Percentiles rank a stretch among this genome's conserved stretches.
These are phyloP conservation scores for Agrypnia vestita DNA, from an alignment of 1,140 invertebrate species.

Conservation along the genomic window DNA sequence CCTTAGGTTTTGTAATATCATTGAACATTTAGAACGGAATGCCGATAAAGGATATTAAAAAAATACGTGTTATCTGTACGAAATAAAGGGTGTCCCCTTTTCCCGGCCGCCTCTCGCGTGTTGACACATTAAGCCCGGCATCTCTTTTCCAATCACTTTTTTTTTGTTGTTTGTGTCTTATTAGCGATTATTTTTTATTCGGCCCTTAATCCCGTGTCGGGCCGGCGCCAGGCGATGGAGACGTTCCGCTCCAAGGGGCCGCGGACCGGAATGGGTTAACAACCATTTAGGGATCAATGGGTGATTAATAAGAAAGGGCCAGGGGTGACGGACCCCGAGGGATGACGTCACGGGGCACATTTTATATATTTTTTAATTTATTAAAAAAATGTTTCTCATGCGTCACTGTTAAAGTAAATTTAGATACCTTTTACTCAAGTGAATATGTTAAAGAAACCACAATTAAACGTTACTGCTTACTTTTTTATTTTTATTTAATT, in stretches of 20 bases:
- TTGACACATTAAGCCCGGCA: conserved; percentile 31
- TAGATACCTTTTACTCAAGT: too few species aligned
- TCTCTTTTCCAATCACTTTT: conserved; percentile 32
- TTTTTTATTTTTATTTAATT: too few species aligned
- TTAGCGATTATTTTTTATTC: conserved; percentile 35
- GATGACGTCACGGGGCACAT: not conserved
- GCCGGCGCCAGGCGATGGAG: conserved; percentile 47
- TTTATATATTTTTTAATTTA: conserved; percentile 17
- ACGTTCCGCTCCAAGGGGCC: conserved; percentile 17
- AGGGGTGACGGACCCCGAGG: conserved; percentile 9
- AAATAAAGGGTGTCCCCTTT: not conserved
- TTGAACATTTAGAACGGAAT: not conserved
- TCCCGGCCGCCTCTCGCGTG: not conserved
- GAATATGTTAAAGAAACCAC: too few species aligned
- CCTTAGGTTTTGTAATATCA: too few species aligned
- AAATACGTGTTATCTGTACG: too few species aligned
- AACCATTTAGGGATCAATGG: conserved; percentile 49
- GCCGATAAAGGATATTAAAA: not conserved
- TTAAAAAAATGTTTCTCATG: too few species aligned
- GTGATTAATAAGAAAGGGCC: conserved; percentile 41
- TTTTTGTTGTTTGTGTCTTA: conserved; percentile 26
- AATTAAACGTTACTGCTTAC: too few species aligned
- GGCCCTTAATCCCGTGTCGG: conserved; percentile 27
- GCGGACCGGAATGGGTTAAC: conserved; percentile 41
- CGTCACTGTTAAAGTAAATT: too few species aligned